Evolutionary conservation across 1,140 invertebrate genomes (phyloP).

Genomic region (Halictus rubicundus): DNA sequence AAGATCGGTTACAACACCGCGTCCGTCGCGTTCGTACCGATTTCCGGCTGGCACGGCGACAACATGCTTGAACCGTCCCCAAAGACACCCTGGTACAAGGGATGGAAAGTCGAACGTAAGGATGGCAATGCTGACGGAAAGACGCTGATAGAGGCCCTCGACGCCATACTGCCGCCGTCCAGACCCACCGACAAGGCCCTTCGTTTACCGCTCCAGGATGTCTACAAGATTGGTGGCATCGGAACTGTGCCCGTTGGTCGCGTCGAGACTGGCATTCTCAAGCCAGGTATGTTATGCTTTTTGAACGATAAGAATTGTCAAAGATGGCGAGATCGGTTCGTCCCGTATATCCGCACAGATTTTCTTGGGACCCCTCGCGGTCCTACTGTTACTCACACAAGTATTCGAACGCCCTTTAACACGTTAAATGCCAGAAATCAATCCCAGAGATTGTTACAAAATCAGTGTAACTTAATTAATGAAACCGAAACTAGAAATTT

Average conservation of each 20-base stretch:
- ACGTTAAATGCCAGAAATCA: no score
- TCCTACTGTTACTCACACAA: no score
- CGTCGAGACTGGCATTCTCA: slow-evolving; percentile 97
- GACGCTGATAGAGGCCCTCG: slow-evolving; percentile 95
- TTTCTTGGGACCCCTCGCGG: no score
- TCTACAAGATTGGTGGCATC: slow-evolving; percentile 99
- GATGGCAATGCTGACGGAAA: slow-evolving; percentile 94
- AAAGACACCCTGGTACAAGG: slow-evolving; percentile 99
- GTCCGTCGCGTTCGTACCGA: slow-evolving; percentile 98
- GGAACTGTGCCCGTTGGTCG: slow-evolving; percentile 98
- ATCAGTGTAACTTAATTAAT: no score
- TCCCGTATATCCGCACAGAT: no score
- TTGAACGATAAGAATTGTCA: no score
- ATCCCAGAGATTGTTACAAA: no score
- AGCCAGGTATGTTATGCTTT: slow-evolving; percentile 93
- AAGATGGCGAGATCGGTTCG: no score
- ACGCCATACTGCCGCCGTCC: slow-evolving; percentile 95
- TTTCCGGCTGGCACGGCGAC: slow-evolving; percentile 99
- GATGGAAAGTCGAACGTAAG: slow-evolving; percentile 96
- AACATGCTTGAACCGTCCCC: slow-evolving; percentile 97
- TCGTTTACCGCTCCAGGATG: slow-evolving; percentile 97
- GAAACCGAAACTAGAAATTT: no score
- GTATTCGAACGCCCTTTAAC: no score
- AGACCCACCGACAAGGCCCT: slow-evolving; percentile 98
- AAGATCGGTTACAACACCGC: slow-evolving; percentile 99